Conservation (phyloP, 2,797 vertebrate genomes). For the Xenops minutus region DNA sequence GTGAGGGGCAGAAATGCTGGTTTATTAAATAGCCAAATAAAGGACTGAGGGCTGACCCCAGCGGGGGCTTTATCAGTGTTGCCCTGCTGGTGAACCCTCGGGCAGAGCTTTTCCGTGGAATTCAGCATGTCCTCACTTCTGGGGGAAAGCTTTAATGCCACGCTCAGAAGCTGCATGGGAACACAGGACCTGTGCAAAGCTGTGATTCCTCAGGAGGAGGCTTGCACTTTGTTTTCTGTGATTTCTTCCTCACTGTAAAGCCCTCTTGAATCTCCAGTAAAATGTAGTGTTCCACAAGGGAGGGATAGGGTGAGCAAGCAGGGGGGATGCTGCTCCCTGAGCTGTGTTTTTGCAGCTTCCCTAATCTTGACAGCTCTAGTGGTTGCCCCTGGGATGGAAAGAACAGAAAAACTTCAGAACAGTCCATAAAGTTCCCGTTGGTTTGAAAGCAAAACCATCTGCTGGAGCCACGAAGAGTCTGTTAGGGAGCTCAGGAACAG, state of each 20-base stretch:
- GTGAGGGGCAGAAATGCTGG: conserved; percentile 45
- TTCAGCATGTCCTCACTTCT: conserved; percentile 68
- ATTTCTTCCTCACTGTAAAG: not conserved
- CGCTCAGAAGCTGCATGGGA: not conserved
- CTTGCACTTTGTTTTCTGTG: not conserved
- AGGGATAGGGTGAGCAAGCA: not conserved
- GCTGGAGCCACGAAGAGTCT: conserved; percentile 25
- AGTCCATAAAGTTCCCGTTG: conserved; percentile 32
- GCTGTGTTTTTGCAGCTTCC: not conserved
- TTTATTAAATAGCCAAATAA: conserved; percentile 72
- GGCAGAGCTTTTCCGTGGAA: conserved; percentile 65
- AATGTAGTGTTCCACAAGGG: not conserved
- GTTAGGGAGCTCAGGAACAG: conserved; percentile 10
- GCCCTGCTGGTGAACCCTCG: conserved; percentile 75
- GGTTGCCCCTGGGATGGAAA: conserved; percentile 16
- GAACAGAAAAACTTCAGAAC: not conserved
- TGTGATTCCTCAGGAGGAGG: not conserved
- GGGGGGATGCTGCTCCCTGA: not conserved
- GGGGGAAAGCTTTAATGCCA: conserved; percentile 48
- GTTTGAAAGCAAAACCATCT: conserved; percentile 63
- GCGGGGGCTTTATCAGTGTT: conserved; percentile 71
- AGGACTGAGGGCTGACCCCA: conserved; percentile 68
- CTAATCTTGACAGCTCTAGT: not conserved
- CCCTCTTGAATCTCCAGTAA: not conserved
- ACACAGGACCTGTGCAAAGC: not conserved